phyloP scores from a whole-genome alignment of 2,113 vertebrate genomes.

The Oreochromis spilurus region DNA sequence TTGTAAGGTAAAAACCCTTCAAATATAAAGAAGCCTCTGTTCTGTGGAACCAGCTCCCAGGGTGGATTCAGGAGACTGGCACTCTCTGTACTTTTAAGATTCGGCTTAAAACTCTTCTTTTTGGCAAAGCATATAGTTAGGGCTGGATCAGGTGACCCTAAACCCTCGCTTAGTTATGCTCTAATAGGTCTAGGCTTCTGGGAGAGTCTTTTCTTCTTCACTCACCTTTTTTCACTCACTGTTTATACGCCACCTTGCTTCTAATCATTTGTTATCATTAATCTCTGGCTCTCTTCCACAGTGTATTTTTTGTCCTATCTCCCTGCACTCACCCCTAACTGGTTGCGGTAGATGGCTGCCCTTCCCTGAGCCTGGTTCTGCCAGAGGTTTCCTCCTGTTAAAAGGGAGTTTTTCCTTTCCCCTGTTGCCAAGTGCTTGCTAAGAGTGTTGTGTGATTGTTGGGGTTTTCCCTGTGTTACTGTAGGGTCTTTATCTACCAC shows the following conservation, averaged over 20 bases:
- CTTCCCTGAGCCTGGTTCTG: rapidly evolving
- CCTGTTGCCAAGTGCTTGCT: not conserved
- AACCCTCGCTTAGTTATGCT: not conserved
- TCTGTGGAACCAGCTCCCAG: not conserved
- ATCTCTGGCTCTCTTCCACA: not conserved
- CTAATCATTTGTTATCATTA: not conserved
- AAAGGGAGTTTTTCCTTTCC: not conserved
- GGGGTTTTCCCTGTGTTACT: rapidly evolving
- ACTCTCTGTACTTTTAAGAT: not conserved
- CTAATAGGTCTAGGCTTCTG: not conserved
- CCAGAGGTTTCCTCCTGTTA: not conserved
- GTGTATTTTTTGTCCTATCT: not conserved
- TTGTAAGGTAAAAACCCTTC: not conserved
- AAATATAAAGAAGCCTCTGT: not conserved
- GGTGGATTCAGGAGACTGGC: not conserved
- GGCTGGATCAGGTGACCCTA: not conserved
- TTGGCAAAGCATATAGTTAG: not conserved
- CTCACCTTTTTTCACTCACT: not conserved
- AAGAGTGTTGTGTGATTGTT: not conserved
- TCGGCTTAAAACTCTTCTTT: not conserved
- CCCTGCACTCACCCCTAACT: not conserved
- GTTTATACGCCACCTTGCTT: not conserved
- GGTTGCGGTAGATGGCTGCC: not conserved
- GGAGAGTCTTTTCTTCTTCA: not conserved
- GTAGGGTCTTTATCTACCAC: not conserved